A percentile compares a stretch with the other conserved stretches of the same genome.
Conservation (phyloP, 2,888 invertebrate species). For the Tetragonisca angustula region DNA sequence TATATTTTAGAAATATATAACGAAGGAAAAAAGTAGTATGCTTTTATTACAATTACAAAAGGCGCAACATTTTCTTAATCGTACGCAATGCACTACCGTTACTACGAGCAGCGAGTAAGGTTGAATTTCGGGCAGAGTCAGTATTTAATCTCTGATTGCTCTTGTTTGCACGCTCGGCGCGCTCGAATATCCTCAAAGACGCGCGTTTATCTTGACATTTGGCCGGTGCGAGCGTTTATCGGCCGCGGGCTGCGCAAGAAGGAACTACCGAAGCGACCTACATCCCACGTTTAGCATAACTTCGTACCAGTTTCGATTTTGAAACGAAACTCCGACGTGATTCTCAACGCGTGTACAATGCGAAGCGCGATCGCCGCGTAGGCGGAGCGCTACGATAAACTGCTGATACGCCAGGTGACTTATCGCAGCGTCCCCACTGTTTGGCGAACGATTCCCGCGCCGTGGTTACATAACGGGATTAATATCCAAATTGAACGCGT, state of each 20-base stretch:
- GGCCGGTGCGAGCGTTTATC: constrained; percentile 14
- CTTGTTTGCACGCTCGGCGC: neutral
- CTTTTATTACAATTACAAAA: too few relatives aligned
- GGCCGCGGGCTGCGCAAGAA: constrained; percentile 18
- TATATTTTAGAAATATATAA: too few relatives aligned
- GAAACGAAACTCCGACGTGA: constrained; percentile 51
- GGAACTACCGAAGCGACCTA: constrained; percentile 38
- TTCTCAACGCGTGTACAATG: constrained; percentile 22
- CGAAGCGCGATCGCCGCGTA: constrained; percentile 37
- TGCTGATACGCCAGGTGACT: constrained; percentile 17
- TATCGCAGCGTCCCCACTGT: constrained; percentile 31
- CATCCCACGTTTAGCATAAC: constrained; percentile 56
- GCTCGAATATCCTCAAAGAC: constrained; percentile 4
- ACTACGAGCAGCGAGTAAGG: too few relatives aligned
- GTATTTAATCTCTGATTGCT: neutral
- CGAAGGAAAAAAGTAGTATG: too few relatives aligned
- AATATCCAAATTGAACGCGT: neutral
- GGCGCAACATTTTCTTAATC: too few relatives aligned
- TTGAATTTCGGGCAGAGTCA: neutral
- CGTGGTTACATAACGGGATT: constrained; percentile 6
- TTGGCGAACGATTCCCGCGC: constrained; percentile 16
- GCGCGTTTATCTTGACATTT: constrained; percentile 5
- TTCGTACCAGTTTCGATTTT: constrained; percentile 57
- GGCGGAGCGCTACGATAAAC: constrained; percentile 40
- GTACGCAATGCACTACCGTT: too few relatives aligned